Evolutionary conservation across 92 coral and sea anemone species (phyloP).

Genomic region (Blastomussa wellsi): DNA sequence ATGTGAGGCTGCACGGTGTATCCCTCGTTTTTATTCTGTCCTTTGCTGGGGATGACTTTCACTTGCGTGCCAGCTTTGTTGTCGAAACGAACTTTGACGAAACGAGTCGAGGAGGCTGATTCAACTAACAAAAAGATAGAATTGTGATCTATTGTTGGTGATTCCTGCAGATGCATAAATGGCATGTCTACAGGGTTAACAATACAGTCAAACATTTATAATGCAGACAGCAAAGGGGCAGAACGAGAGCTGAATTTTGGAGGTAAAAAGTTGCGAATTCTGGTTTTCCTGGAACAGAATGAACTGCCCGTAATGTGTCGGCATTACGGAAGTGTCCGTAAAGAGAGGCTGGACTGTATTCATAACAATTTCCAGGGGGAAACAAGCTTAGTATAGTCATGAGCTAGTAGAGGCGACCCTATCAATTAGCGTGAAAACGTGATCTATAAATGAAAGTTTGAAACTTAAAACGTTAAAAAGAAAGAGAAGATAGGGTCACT

Average conservation of each 20-base stretch:
- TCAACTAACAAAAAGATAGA: slow-evolving; percentile 52
- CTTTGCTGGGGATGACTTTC: slow-evolving; percentile 88
- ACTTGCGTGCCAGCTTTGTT: slow-evolving; percentile 91
- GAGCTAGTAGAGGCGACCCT: too few relatives aligned
- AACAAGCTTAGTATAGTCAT: too few relatives aligned
- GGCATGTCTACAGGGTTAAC: not conserved
- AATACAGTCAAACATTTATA: not conserved
- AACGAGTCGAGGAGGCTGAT: slow-evolving; percentile 87
- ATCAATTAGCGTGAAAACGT: too few relatives aligned
- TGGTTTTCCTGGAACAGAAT: too few relatives aligned
- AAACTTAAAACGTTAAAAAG: not conserved
- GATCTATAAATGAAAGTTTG: not conserved
- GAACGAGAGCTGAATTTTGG: too few relatives aligned
- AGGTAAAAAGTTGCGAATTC: too few relatives aligned
- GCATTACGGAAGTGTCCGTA: too few relatives aligned
- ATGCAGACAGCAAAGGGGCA: too few relatives aligned
- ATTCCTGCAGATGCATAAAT: not conserved
- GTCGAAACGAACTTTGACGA: slow-evolving; percentile 92
- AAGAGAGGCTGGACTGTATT: too few relatives aligned
- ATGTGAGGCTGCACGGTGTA: slow-evolving; percentile 93
- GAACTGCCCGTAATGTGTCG: too few relatives aligned
- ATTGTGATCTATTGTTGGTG: not conserved
- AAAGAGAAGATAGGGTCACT: not conserved
- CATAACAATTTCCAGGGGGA: too few relatives aligned
- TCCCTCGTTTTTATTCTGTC: slow-evolving; percentile 88